These are phyloP conservation scores for Mellilla xanthometata DNA, from an alignment of 2,888 invertebrate species.

Conservation along the genomic window DNA sequence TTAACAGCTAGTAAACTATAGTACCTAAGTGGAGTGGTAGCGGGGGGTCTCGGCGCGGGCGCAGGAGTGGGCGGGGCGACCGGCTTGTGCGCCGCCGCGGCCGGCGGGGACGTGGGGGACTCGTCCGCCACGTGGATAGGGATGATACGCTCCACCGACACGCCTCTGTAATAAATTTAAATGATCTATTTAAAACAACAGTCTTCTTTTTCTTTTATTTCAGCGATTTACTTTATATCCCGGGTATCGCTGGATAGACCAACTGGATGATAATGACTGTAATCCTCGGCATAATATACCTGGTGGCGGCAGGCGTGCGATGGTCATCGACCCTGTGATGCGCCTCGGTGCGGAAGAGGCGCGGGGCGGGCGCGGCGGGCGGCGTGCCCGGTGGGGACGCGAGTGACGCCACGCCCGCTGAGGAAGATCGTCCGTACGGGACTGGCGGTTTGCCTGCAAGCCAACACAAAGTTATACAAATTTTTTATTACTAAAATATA, in stretches of 20 bases:
- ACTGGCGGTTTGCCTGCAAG: constrained; percentile 84
- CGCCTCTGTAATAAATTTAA: constrained; percentile 49
- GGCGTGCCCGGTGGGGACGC: constrained; percentile 60
- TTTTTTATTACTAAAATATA: too few species aligned
- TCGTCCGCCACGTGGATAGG: constrained; percentile 70
- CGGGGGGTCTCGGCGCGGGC: constrained; percentile 30
- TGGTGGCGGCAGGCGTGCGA: constrained; percentile 42
- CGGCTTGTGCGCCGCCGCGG: constrained; percentile 32
- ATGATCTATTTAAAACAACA: too few species aligned
- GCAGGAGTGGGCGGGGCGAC: constrained; percentile 32
- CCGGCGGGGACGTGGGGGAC: constrained; percentile 34
- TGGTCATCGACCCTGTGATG: constrained; percentile 74
- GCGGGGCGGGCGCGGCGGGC: constrained; percentile 48
- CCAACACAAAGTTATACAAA: too few species aligned
- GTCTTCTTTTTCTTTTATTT: too few species aligned
- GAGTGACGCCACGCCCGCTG: constrained; percentile 72
- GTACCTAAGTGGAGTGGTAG: constrained; percentile 45
- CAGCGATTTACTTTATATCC: too few species aligned
- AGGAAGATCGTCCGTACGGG: constrained; percentile 86
- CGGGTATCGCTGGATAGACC: too few species aligned
- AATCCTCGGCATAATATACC: too few species aligned
- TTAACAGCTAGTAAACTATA: too few species aligned
- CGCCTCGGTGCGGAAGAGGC: constrained; percentile 75
- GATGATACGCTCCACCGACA: constrained; percentile 78
- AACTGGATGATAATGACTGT: too few species aligned